Base-by-base conservation (phyloP, 2,888 invertebrate genomes). In the Idaea biselata region DNA sequence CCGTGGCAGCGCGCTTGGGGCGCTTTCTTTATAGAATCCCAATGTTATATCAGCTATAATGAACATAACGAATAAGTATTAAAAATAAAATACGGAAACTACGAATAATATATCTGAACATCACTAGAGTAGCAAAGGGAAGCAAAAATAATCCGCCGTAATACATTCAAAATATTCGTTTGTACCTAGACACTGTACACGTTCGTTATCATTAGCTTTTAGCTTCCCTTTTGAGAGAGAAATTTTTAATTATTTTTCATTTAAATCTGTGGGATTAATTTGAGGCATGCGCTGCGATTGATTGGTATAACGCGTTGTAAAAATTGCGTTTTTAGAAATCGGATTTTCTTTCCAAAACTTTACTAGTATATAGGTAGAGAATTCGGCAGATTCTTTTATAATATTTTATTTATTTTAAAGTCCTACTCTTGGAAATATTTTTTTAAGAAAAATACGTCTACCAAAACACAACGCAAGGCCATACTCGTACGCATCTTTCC, bases 191-290 rank as follows among this genome's bases (percentile, higher is more conserved):
- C 25, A 3, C 1, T 56, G 60, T 14, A 14, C 18, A 5, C 14
- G 4, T 56, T 66, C 55, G 17, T 63, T 64, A 66, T 75, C 68
- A n/a, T n/a, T n/a, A 75, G 73, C 81, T 84, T 84, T 85, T 85
- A 83, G 77, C 81, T 79, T 78, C 81, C 84, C 84, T 86, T 85
- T 82, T 79, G 79, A 74, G 72, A 64, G 75, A 71, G 74, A 75
- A 74, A 77, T 86, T 86, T 86, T 86, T 83, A 83, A 86, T 85
- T 86, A 84, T 85, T 86, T 84, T 86, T 84, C 5, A 25, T 25
- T 84, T 78, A 81, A 80, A 79, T 75, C 72, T 64, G 64, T 60
- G 63, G 60, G 56, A 56, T 58, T 59, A 65, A 60, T 53, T 57
- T 16, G 16, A 63, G 55, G 60, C 32, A 55, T 59, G 59, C 57